Percentiles rank a stretch among this genome's conserved stretches.
phyloP scores from a whole-genome alignment of 2,797 vertebrate species.

The Poecilia velifera region DNA sequence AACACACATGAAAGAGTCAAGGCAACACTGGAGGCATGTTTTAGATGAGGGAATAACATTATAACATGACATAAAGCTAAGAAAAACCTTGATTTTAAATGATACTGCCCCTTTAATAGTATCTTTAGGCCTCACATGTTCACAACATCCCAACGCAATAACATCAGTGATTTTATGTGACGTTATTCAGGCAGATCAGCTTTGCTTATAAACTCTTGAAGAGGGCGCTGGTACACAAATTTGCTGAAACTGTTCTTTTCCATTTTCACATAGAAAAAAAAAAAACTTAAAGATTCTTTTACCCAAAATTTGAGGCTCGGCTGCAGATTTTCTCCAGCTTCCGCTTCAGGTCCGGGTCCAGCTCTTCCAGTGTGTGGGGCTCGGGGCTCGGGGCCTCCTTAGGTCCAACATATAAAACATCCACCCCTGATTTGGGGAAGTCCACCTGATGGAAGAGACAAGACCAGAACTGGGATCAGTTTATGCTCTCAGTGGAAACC shows the following conservation, averaged over 20 bases:
- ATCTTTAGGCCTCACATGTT: background rate
- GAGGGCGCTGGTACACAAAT: background rate
- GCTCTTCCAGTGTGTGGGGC: conserved; percentile 81
- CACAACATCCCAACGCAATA: background rate
- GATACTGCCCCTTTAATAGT: background rate
- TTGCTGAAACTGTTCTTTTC: background rate
- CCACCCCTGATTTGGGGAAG: conserved; percentile 86
- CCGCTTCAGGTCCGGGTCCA: conserved; percentile 84
- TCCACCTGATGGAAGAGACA: conserved; percentile 83
- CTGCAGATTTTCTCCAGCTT: conserved; percentile 88
- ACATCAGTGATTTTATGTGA: conserved; percentile 11
- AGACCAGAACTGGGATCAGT: background rate
- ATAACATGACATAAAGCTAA: too few species aligned
- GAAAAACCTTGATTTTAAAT: too few species aligned
- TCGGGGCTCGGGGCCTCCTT: conserved; percentile 76
- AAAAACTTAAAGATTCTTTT: conserved; percentile 38
- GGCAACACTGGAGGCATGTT: too few species aligned
- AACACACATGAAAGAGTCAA: too few species aligned
- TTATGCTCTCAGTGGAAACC: background rate
- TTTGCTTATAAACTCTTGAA: background rate
- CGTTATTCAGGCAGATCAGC: conserved; percentile 9
- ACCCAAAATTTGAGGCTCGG: conserved; percentile 89
- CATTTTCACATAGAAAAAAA: background rate
- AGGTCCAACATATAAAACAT: conserved; percentile 89
- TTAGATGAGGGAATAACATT: too few species aligned